phyloP scores from a whole-genome alignment of 2,888 invertebrate species.

The Nomada fabriciana region DNA sequence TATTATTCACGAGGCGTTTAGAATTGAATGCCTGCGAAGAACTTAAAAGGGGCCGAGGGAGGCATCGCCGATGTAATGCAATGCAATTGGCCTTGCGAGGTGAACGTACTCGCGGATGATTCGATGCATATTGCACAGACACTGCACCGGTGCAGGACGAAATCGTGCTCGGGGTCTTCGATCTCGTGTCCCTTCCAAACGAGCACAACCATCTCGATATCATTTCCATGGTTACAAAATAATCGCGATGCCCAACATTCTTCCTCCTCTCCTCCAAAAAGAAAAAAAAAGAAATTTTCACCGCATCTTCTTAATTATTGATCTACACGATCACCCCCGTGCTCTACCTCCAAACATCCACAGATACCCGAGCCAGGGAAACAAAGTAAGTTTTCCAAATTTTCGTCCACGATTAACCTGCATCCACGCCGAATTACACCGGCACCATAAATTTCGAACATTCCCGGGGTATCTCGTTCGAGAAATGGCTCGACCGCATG shows the following conservation, averaged over 20 bases:
- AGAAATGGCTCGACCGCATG: not conserved
- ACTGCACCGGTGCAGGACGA: conserved; percentile 53
- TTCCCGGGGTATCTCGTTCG: not conserved
- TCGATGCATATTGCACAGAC: conserved; percentile 64
- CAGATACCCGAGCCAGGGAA: no score
- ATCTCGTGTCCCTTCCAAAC: conserved; percentile 36
- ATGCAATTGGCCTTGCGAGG: conserved; percentile 76
- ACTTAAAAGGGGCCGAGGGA: conserved; percentile 62
- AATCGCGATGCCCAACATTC: no score
- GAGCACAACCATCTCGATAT: conserved; percentile 1
- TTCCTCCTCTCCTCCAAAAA: no score
- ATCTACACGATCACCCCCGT: no score
- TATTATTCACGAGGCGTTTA: conserved; percentile 69
- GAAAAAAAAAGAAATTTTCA: no score
- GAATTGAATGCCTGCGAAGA: conserved; percentile 69
- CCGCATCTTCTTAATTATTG: no score
- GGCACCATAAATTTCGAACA: not conserved
- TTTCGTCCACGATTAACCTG: no score
- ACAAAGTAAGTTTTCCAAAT: no score
- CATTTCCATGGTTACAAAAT: no score
- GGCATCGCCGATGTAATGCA: conserved; percentile 68
- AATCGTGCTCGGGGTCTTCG: conserved; percentile 56
- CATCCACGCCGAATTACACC: not conserved
- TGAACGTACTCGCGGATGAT: conserved; percentile 77
- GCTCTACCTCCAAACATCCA: no score